Evolutionary conservation across 2,797 vertebrate species (phyloP).

Genomic region (Chiloscyllium punctatum): DNA sequence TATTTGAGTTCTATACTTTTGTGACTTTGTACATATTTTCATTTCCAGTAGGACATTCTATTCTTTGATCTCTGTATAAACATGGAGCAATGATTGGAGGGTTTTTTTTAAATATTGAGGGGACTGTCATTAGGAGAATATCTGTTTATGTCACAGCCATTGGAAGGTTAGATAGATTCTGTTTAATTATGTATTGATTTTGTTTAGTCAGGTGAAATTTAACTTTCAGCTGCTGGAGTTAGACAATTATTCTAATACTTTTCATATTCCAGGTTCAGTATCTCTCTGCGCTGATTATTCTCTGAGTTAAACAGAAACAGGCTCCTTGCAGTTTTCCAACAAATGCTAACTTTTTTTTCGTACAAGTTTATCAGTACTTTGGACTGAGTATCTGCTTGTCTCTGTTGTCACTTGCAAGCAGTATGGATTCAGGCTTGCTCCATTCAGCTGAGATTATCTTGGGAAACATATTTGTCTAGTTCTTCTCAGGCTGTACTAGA

Average conservation of each 20-base stretch:
- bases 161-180: neutral
- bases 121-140: neutral
- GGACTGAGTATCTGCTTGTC: neutral
- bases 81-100: neutral
- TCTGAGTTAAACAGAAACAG: neutral
- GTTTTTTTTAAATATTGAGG: neutral
- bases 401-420: neutral
- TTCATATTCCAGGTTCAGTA: neutral
- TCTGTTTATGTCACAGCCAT: neutral
- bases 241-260: neutral
- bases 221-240: neutral
- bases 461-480: neutral
- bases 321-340: neutral
- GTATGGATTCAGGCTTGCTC: neutral
- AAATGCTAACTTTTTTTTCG: neutral
- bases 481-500: neutral
- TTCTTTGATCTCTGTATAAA: neutral
- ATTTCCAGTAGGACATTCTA: neutral
- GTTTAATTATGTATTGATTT: neutral
- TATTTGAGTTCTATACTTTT: neutral
- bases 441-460: neutral
- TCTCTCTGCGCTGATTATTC: neutral
- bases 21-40: neutral
- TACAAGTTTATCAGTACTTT: neutral
- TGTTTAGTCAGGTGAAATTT: neutral